These are phyloP conservation scores for Psilopogon haemacephalus DNA, from an alignment of 2,113 vertebrate genomes.

Conservation along the genomic window DNA sequence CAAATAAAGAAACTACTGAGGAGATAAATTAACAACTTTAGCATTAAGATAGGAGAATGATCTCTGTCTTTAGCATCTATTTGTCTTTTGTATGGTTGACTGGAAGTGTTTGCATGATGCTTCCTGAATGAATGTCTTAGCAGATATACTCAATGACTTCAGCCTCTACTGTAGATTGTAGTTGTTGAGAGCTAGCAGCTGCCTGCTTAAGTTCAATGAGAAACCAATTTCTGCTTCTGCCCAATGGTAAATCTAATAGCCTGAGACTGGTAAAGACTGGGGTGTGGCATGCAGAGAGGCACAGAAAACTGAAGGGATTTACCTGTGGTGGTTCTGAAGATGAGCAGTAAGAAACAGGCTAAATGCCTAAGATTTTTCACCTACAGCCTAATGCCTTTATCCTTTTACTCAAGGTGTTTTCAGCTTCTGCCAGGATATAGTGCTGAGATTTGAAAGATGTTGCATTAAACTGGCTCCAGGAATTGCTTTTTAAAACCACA, in stretches of 20 bases:
- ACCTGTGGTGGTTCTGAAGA: neutral
- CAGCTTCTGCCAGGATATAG: neutral
- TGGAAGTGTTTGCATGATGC: neutral
- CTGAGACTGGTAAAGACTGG: neutral
- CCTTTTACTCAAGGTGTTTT: neutral
- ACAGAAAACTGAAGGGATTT: neutral
- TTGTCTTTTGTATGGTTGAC: neutral
- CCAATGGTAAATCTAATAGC: neutral
- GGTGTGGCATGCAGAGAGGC: no score
- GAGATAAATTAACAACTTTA: neutral
- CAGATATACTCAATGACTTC: neutral
- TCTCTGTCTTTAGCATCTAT: neutral
- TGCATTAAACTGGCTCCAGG: neutral
- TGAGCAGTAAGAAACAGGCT: neutral
- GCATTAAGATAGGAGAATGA: neutral
- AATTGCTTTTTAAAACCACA: neutral
- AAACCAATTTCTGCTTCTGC: neutral
- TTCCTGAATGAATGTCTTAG: neutral
- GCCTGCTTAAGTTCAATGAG: neutral
- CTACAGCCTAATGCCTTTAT: neutral
- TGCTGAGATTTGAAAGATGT: neutral
- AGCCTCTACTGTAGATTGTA: neutral
- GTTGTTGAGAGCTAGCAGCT: neutral
- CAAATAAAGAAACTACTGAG: neutral
- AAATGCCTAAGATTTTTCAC: neutral